phyloP scores from a whole-genome alignment of 1,140 invertebrate genomes.

The Solen grandis region DNA sequence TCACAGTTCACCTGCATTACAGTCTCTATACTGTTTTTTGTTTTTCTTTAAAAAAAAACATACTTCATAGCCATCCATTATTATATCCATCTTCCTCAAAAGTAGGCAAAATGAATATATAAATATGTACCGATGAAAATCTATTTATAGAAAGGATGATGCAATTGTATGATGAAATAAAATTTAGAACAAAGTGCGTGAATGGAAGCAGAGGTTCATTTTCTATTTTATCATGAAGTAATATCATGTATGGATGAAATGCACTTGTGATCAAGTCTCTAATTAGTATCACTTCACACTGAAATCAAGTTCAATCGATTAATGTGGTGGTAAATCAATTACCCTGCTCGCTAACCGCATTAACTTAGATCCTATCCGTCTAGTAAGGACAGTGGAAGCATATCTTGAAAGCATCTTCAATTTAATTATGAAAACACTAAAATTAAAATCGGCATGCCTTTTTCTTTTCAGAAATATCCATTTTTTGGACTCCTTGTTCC shows the following conservation, averaged over 20 bases:
- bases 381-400: conserved; percentile 69
- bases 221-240: conserved; percentile 1
- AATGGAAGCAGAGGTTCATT: background rate
- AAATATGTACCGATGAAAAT: too few relatives aligned
- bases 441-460: conserved; percentile 74
- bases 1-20: too few relatives aligned
- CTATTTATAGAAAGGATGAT: too few relatives aligned
- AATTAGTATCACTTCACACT: background rate
- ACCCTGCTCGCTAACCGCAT: conserved; percentile 61
- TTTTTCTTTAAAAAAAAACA: too few relatives aligned
- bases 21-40: too few relatives aligned
- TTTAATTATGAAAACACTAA: conserved; percentile 48
- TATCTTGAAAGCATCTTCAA: conserved; percentile 73
- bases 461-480: conserved; percentile 72
- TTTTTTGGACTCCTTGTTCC: conserved; percentile 70
- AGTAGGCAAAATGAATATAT: too few relatives aligned
- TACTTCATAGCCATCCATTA: too few relatives aligned
- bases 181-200: background rate
- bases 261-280: background rate
- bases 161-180: too few relatives aligned
- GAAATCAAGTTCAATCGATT: background rate
- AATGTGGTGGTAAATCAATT: conserved; percentile 50
- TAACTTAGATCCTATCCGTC: conserved; percentile 69
- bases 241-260: conserved; percentile 7
- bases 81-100: too few relatives aligned